phyloP scores from a whole-genome alignment of 1,140 invertebrate genomes.

The Meloidogyne chitwoodi region DNA sequence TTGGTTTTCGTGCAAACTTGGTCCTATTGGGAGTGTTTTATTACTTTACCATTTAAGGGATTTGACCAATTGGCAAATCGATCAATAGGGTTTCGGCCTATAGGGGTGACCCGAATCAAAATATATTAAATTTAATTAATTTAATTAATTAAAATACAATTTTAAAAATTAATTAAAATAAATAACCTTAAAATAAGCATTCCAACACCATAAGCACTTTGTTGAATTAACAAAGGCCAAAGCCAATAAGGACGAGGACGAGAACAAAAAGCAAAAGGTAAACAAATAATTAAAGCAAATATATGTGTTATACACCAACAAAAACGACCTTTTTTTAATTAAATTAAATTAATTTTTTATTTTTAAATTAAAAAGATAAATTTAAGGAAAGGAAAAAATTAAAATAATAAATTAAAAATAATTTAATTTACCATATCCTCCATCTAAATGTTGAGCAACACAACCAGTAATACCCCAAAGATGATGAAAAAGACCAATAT shows the following conservation, averaged over 20 bases:
- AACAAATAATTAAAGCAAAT: conserved; percentile 43
- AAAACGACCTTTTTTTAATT: conserved; percentile 22
- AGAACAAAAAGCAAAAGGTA: conserved; percentile 50
- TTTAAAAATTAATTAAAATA: too few species aligned
- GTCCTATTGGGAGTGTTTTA: too few species aligned
- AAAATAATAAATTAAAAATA: not conserved
- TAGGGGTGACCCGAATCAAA: too few species aligned
- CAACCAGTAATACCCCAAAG: conserved; percentile 57
- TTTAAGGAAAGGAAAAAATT: not conserved
- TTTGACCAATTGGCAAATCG: too few species aligned
- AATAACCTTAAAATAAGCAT: conserved; percentile 43
- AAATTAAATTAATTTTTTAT: not conserved
- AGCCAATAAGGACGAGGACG: conserved; percentile 47
- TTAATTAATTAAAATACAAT: too few species aligned
- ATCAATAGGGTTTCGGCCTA: too few species aligned
- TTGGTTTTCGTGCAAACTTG: too few species aligned
- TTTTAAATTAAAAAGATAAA: not conserved
- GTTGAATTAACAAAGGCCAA: conserved; percentile 56
- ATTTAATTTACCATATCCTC: conserved; percentile 39
- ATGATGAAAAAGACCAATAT: conserved; percentile 53
- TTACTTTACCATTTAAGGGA: too few species aligned
- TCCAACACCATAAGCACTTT: conserved; percentile 55
- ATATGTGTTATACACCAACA: conserved; percentile 49
- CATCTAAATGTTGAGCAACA: conserved; percentile 56
- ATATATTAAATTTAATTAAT: too few species aligned